Percentiles rank a stretch among this genome's conserved stretches.
These are phyloP conservation scores for Ormia ochracea DNA, from an alignment of 2,888 invertebrate species.

Conservation along the genomic window DNA sequence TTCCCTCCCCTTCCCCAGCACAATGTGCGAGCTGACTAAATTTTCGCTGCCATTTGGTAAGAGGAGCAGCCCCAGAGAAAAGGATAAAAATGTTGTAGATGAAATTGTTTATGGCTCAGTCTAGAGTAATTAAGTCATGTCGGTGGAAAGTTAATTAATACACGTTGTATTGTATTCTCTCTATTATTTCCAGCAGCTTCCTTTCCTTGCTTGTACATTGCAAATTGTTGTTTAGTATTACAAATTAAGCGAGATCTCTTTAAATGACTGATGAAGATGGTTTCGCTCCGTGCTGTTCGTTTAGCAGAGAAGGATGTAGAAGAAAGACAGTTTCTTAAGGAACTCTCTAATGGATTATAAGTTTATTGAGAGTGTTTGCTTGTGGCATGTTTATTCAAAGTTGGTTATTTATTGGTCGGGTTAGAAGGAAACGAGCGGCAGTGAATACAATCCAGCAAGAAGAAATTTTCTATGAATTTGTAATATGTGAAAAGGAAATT, in stretches of 20 bases:
- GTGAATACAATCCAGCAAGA: not conserved
- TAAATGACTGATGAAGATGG: conserved; percentile 5
- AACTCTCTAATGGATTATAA: conserved; percentile 5
- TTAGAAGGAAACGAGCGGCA: not conserved
- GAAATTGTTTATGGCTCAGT: conserved; percentile 34
- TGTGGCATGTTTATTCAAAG: not conserved
- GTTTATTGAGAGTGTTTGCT: conserved; percentile 5
- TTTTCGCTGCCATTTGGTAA: conserved; percentile 16
- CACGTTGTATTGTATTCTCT: conserved; percentile 2
- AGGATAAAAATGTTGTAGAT: conserved; percentile 4
- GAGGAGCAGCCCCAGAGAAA: not conserved
- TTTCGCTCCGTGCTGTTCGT: not conserved
- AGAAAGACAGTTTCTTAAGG: not conserved
- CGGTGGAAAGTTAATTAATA: conserved; percentile 46
- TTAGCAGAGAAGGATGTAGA: not conserved
- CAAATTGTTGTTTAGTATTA: conserved; percentile 17
- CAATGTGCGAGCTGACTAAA: no score
- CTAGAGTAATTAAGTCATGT: conserved; percentile 45
- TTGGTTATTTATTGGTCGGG: conserved; percentile 5
- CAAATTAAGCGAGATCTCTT: conserved; percentile 31
- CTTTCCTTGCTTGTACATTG: not conserved
- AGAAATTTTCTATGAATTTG: no score
- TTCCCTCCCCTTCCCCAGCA: not conserved
- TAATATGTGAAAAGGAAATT: no score
- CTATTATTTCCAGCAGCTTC: not conserved